A percentile compares a stretch with the other conserved stretches of the same genome.
These are phyloP conservation scores for Pseudomyrmex concolor DNA, from an alignment of 1,140 invertebrate species.

Conservation along the genomic window DNA sequence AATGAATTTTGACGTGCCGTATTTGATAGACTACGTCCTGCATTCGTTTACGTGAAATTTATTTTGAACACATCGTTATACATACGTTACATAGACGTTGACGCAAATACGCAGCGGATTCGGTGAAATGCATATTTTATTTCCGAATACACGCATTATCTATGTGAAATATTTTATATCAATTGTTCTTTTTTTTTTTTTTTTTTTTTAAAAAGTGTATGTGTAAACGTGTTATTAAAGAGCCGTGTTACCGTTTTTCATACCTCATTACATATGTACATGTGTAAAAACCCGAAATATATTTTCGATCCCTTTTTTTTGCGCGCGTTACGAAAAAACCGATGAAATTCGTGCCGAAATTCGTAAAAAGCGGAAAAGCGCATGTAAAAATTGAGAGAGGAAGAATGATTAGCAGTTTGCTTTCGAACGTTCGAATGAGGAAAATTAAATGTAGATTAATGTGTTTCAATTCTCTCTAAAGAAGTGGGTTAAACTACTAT, in stretches of 20 bases:
- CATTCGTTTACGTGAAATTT: conserved; percentile 16
- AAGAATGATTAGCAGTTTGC: background rate
- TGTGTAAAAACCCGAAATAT: too few species aligned
- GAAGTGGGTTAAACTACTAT: background rate
- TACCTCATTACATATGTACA: too few species aligned
- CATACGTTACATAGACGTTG: background rate
- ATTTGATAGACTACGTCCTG: background rate
- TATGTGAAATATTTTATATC: background rate
- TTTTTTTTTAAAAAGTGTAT: too few species aligned
- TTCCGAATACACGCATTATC: background rate
- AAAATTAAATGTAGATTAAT: conserved; percentile 18
- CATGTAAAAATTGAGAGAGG: background rate
- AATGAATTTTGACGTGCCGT: conserved; percentile 1
- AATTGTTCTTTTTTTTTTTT: background rate
- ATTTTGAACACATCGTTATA: conserved; percentile 10
- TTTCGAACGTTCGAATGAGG: background rate
- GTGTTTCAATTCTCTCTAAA: background rate
- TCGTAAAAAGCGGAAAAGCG: background rate
- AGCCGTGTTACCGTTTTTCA: too few species aligned
- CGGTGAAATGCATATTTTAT: background rate
- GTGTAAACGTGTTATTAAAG: too few species aligned
- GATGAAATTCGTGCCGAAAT: background rate
- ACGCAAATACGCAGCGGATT: background rate
- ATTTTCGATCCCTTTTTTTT: too few species aligned
- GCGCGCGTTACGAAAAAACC: too few species aligned